Evolutionary conservation across 2,888 invertebrate genomes (phyloP), one percentile per base, ranked within the genome.

Genomic region (Cyrtodaria siliqua): DNA sequence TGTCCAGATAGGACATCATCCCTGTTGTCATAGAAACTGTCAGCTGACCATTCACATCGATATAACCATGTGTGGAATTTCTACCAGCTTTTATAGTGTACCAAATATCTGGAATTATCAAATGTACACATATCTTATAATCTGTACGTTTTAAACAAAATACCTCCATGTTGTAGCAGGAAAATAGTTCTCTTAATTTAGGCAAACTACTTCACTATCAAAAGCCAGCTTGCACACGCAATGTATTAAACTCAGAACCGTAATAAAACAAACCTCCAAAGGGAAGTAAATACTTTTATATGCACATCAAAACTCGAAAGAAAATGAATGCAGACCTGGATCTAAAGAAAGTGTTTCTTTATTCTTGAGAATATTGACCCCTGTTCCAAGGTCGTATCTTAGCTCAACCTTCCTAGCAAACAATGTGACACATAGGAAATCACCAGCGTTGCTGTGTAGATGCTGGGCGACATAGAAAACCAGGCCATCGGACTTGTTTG

Each of bases 371-470:
- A 64, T 38, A 33, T 70, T 78, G n/a, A 72, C 26, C 12, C 59
- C 50, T 14, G 64, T 55, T 3, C 77, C 77, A n/a, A 69, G 29
- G 42, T 72, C 42, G 16, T 59, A 60, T 26, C 68, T 53, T 27
- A 78, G 23, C 38, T 55, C 33, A 2, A 78, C 42, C 2, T 12
- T 56, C 55, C 69, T 53, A 27, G 50, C 47, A 26, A 40, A 8
- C 42, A 78, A n/a, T 18, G 56, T 60, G 4, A 78, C n/a, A 8
- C 72, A 68, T 50, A 78, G 55, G 44, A 78, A 78, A 38, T 78
- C 77, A 1, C 72, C 68, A 3, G 68, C 20, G 33, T 63, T 63
- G 33, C 68, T 69, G 49, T 78, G 77, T 8, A 78, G 42, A 16
- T 49, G 68, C 24, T 62, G 63, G 9, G 77, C 63, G 8, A 69